A percentile compares a stretch with the other conserved stretches of the same genome.
Conservation (phyloP, 2,113 vertebrate genomes). For the Isurus oxyrinchus region DNA sequence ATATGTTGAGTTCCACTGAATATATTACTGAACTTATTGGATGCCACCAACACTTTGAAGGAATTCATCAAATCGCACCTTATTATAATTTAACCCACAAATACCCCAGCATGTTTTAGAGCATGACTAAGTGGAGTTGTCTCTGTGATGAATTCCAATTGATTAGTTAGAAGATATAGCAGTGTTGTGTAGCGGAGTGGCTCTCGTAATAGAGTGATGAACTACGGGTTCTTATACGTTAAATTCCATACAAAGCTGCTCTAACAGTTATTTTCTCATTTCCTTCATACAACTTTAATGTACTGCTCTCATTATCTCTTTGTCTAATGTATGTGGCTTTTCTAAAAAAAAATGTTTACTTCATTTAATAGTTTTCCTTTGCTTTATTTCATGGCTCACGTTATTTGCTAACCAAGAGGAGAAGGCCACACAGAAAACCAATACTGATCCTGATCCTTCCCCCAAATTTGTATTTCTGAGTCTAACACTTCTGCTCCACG, state of each 20-base stretch:
- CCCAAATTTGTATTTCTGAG: conserved; percentile 3
- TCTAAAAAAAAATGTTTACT: background rate
- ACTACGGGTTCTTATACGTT: background rate
- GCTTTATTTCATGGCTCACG: background rate
- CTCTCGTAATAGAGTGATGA: background rate
- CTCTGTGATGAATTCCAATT: background rate
- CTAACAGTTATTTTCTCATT: background rate
- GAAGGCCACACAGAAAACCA: background rate
- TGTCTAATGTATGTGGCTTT: background rate
- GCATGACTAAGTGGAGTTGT: background rate
- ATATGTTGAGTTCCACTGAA: background rate
- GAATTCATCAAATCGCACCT: background rate
- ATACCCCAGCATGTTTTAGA: background rate
- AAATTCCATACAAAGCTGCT: no score
- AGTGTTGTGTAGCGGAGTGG: background rate
- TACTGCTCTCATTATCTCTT: background rate
- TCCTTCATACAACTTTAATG: background rate
- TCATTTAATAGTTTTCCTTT: background rate
- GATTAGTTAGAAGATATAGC: background rate
- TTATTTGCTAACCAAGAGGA: background rate
- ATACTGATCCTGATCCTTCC: background rate
- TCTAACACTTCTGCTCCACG: background rate
- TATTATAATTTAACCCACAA: background rate
- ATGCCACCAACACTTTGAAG: background rate
- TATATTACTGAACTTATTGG: background rate